Evolutionary conservation across 2,113 vertebrate genomes (phyloP).

Genomic region (Sebastes fasciatus): DNA sequence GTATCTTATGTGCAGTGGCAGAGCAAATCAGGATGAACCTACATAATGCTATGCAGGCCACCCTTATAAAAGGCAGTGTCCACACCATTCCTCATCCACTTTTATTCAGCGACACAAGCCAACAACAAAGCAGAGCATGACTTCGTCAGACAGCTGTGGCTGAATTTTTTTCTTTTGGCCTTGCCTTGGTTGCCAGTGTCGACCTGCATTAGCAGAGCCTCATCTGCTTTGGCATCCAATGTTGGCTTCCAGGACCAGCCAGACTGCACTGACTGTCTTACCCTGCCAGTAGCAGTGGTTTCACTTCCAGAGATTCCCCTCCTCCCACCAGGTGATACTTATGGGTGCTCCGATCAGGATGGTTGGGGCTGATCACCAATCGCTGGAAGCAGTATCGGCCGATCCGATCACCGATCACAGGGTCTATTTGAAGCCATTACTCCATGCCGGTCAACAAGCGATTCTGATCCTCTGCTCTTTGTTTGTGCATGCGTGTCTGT

Average conservation of each 20-base stretch:
- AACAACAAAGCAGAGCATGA: not conserved
- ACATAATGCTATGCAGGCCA: not conserved
- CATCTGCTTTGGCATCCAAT: constrained; percentile 12
- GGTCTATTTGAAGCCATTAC: not conserved
- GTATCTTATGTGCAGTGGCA: not conserved
- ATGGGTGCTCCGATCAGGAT: not conserved
- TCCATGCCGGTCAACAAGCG: not conserved
- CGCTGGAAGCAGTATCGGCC: not conserved
- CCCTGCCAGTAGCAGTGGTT: constrained; percentile 10
- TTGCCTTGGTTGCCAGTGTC: not conserved
- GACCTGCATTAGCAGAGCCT: constrained; percentile 4
- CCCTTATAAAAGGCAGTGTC: not conserved
- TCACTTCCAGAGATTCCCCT: not conserved
- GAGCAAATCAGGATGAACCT: not conserved
- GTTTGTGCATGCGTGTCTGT: no score
- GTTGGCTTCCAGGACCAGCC: constrained; percentile 26
- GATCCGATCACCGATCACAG: not conserved
- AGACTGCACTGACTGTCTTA: not conserved
- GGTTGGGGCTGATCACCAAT: not conserved
- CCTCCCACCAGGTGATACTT: not conserved
- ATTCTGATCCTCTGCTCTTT: not conserved
- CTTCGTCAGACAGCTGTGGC: not conserved
- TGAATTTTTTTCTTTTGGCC: not conserved
- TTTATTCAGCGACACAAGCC: not conserved
- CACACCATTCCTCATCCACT: not conserved